Evolutionary conservation across 2,888 invertebrate genomes (phyloP), one percentile per base, ranked within the genome.

Genomic region (Dromius quadrimaculatus): DNA sequence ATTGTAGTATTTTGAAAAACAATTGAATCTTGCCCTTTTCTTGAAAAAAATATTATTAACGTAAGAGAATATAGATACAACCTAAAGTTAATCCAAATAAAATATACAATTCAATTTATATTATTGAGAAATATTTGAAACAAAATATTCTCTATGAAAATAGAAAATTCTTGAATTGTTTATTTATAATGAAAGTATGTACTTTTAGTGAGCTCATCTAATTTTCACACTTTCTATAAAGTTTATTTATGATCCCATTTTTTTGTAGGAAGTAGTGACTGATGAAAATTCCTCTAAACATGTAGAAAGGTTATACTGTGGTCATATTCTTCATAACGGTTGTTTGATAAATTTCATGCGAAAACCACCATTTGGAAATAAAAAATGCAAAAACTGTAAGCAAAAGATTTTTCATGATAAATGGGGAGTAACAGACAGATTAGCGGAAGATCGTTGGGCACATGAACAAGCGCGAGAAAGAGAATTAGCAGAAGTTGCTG

Each of bases 381-480:
- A 92, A 79, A 85, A 85, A 72, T 92, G 92, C 78, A 76, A 75
- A n/a, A 77, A 78, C 9, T 92, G 92, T 78, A 86, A 85, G 3
- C 83, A 88, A 74, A 86, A 86, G 75, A 87, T 92, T 72, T 89
- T 87, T 75, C 92, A 92, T 77, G 90, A 90, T 74, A 91, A 90
- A 76, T 92, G 91, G 90, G 87, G 87, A 65, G 80, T 90, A 2
- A 86, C 87, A 61, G 88, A 91, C 20, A 87, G 88, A 77, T 81
- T 91, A 28, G 89, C 90, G 0, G 92, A 92, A 80, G 87, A 88
- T 54, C 84, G 91, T 54, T 92, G 92, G 92, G 91, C 92, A 1
- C 91, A 92, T 77, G 88, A 91, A 77, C 90, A 92, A 79, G 92
- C 92, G 1, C 85, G 90, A 66, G 86, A 88, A 75, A 82, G 92